phyloP scores from a whole-genome alignment of 2,797 vertebrate genomes.

The Mormyrops attenuatus region DNA sequence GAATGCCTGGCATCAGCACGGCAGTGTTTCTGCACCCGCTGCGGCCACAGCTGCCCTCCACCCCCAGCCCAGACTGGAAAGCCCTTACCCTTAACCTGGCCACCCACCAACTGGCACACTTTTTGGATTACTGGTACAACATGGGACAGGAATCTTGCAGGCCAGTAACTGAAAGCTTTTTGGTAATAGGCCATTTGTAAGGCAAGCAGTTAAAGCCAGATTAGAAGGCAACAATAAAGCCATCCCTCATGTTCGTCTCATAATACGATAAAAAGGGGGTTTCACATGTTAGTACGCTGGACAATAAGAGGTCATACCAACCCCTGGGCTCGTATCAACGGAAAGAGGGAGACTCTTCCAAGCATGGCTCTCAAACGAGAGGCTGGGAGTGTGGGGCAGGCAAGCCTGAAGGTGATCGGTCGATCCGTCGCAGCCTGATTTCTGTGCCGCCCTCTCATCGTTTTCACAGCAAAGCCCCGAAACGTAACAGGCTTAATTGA shows the following conservation, averaged over 20 bases:
- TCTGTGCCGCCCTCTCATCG: not conserved
- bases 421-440: not conserved
- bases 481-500: slow-evolving; percentile 61
- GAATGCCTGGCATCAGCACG: not conserved
- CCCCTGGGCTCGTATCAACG: slow-evolving; percentile 13
- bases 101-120: slow-evolving; percentile 7
- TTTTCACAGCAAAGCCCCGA: slow-evolving; percentile 6
- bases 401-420: not conserved
- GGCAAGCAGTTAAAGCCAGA: slow-evolving; percentile 74
- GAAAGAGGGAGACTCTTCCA: slow-evolving; percentile 32
- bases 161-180: slow-evolving; percentile 47
- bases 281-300: slow-evolving; percentile 38
- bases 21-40: not conserved
- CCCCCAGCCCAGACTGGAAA: not conserved
- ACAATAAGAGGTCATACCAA: slow-evolving; percentile 36
- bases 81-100: slow-evolving; percentile 37
- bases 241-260: slow-evolving; percentile 55
- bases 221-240: slow-evolving; percentile 67
- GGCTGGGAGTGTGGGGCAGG: not conserved
- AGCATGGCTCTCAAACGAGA: slow-evolving; percentile 28
- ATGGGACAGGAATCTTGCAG: slow-evolving; percentile 36
- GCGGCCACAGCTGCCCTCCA: not conserved
- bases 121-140: slow-evolving; percentile 40
- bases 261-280: slow-evolving; percentile 59
- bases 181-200: slow-evolving; percentile 53